Evolutionary conservation across 2,113 vertebrate genomes (phyloP), one percentile per base, ranked within the genome.

Genomic region (Brachyistius frenatus): DNA sequence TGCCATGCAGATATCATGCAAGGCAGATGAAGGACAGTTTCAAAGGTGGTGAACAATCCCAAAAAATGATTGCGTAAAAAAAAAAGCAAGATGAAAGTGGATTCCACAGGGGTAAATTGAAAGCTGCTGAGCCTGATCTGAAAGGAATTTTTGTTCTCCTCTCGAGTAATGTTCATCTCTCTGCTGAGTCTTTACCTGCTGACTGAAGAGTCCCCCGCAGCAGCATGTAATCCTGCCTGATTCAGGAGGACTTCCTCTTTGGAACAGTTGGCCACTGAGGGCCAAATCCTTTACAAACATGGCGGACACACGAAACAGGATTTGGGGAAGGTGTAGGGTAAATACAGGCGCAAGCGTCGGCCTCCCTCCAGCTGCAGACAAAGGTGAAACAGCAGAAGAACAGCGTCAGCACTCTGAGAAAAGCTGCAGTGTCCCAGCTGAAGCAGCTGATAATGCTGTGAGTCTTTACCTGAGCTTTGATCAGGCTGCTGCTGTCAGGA

Each of bases 251-350:
- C 55, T 82, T 60, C 49, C 49, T 66, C 65, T 50, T 68, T 66
- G 47, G 46, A 62, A 79, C 62, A 85, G 50, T 30, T 49, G 30
- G 61, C 37, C 73, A 50, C 73, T 53, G 65, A 69, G 44, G 69
- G 57, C 73, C 74, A 79, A 76, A 88, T 87, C 81, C 78, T 64
- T 50, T 58, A 56, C 73, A 86, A 86, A 89, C 73, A 65, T 74
- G 74, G 69, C 71, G n/a, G 73, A 74, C 83, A 89, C 32, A 23
- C 72, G 0, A 67, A 84, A 89, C 47, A 16, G 76, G 68, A 89
- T 92, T 87, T 82, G 73, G 14, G 65, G 62, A 67, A 76, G 85
- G 78, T 83, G 50, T 61, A 23, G 37, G 49, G 46, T 73, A 57
- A 83, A 80, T 47, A 72, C 63, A 39, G 62, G 65, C 35, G 66